Evolutionary conservation across 2,113 vertebrate species (phyloP).

Genomic region (Melanocharis versteri): DNA sequence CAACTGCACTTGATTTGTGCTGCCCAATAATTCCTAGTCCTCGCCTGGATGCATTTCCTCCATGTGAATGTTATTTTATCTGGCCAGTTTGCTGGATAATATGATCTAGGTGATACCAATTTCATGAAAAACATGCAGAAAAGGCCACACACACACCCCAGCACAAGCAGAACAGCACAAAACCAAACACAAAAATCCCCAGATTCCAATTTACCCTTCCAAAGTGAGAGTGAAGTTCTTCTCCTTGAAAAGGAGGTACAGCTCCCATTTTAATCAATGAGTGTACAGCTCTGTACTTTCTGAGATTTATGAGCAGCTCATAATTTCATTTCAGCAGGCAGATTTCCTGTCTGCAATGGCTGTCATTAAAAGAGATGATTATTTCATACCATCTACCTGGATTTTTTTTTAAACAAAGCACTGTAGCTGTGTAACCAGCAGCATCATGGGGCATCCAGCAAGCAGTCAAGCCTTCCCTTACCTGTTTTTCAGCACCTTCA

Average conservation of each 20-base stretch:
- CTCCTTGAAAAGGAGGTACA: not conserved
- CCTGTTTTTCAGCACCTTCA: not conserved
- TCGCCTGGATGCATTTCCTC: no score
- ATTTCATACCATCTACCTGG: not conserved
- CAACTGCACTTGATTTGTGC: fast-evolving
- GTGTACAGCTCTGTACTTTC: not conserved
- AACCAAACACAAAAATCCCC: no score
- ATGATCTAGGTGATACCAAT: fast-evolving
- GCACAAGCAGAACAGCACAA: not conserved
- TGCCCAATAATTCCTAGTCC: not conserved
- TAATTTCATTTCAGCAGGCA: not conserved
- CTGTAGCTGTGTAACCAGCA: not conserved
- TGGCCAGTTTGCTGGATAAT: not conserved
- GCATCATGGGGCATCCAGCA: not conserved
- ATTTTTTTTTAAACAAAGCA: not conserved
- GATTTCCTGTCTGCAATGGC: not conserved
- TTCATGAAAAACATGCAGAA: not conserved
- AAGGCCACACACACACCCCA: not conserved
- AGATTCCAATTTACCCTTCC: not conserved
- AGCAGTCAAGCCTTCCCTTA: not conserved
- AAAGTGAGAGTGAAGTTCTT: not conserved
- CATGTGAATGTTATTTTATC: no score
- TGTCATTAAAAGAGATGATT: not conserved
- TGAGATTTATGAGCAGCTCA: not conserved
- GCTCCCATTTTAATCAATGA: not conserved